Conservation (phyloP, 2,797 vertebrate genomes). For the Crax fasciolata region DNA sequence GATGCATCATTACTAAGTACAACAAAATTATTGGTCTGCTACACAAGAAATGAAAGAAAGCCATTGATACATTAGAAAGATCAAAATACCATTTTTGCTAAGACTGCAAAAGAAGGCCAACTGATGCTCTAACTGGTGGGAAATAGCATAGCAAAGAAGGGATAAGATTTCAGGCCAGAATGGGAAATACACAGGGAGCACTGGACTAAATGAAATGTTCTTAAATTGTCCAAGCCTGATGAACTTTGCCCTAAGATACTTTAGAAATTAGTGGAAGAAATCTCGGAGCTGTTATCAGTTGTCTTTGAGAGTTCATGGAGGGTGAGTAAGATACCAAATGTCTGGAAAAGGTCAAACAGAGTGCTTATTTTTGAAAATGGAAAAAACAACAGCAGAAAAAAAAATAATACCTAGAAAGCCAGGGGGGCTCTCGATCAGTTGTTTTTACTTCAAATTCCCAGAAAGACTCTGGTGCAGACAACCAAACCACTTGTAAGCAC, state of each 20-base stretch:
- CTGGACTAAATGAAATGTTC: not conserved
- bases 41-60: conserved; percentile 14
- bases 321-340: not conserved
- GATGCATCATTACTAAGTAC: not conserved
- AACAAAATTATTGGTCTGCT: not conserved
- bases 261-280: conserved; percentile 22
- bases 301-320: not conserved
- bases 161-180: not conserved
- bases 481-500: not conserved
- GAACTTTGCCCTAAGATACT: conserved; percentile 36
- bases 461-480: not conserved
- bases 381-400: not conserved
- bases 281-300: conserved; percentile 1
- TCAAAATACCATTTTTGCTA: conserved; percentile 12
- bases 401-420: not conserved
- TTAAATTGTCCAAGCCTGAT: not conserved
- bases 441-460: not conserved
- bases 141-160: conserved; percentile 26
- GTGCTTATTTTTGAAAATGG: not conserved
- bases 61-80: not conserved
- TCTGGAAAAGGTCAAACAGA: not conserved
- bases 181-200: not conserved
- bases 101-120: not conserved
- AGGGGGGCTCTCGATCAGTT: not conserved
- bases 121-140: not conserved